Conservation (phyloP, 2,888 invertebrate species). For the Eustalomyia histrio region DNA sequence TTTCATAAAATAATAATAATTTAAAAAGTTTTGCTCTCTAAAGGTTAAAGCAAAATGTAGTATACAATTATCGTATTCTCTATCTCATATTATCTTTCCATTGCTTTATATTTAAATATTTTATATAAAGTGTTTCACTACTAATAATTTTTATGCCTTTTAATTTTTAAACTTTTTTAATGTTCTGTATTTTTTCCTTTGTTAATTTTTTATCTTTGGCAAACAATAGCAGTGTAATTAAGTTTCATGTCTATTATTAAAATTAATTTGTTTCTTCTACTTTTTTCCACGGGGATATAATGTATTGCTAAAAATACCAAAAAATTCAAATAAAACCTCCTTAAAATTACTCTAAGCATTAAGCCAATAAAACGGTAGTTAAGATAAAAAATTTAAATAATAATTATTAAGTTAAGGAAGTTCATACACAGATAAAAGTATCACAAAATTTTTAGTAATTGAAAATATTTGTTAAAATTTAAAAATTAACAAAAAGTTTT, state of each 20-base stretch:
- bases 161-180: not conserved
- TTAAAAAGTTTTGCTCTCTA: not conserved
- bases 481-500: too few relatives aligned
- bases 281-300: not conserved
- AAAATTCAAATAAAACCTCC: not conserved
- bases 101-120: not conserved
- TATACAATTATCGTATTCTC: not conserved
- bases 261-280: not conserved
- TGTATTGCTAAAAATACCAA: not conserved
- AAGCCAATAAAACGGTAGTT: not conserved
- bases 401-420: not conserved
- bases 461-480: too few relatives aligned
- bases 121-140: not conserved
- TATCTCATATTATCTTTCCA: not conserved
- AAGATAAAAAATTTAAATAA: not conserved
- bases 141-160: constrained; percentile 2
- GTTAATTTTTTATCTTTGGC: constrained; percentile 15
- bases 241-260: constrained; percentile 12
- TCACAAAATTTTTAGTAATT: too few relatives aligned
- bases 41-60: not conserved
- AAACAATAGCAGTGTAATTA: constrained; percentile 33
- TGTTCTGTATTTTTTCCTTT: constrained; percentile 11
- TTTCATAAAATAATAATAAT: too few relatives aligned
- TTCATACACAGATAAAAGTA: too few relatives aligned
- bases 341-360: constrained; percentile 20